Evolutionary conservation across 2,113 vertebrate species (phyloP), one percentile per base, ranked within the genome.

Genomic region (Lycocorax pyrrhopterus): DNA sequence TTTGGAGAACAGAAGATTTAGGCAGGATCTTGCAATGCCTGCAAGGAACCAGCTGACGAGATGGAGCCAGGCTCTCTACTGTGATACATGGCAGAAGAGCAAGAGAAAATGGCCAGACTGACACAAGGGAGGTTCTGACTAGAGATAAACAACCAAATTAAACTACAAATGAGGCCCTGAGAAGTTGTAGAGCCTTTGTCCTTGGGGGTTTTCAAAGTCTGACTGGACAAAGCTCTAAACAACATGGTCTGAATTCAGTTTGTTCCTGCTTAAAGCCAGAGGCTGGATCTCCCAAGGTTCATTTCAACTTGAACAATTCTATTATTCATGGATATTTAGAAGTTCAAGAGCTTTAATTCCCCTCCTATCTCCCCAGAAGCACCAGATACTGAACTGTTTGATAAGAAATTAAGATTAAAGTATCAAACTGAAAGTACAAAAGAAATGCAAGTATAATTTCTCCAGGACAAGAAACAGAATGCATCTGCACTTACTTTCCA

Each of bases 401-500:
- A 89, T 93, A 90, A 75, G 81, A 93, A 82, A 68, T 95, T 60
- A 75, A 94, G 90, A 95, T 90, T 94, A 80, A 21, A 59, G 35
- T 78, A 82, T 89, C 56, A 71, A 93, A 67, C 21, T 46, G 47
- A 53, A 90, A 92, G 43, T 84, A 93, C 56, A 92, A 89, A 94
- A 88, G 84, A 95, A 94, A 91, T 78, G 87, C 78, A 89, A 95
- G 46, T 80, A 15, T 66, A 56, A 87, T 93, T 89, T 91, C 81
- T 91, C 78, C 75, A 87, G 67, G 78, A 90, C 39, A 91, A 55
- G 63, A 69, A 93, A 82, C 3, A 63, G 35, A 77, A 67, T 23
- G 8, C 59, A 81, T 80, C 85, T 83, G n/a, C 49, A 46, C 81
- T 79, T 64, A 63, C 35, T 86, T 89, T 84, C 60, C 66, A 39